Conservation (phyloP, 2,113 vertebrate genomes). For the Ciconia maguari region DNA sequence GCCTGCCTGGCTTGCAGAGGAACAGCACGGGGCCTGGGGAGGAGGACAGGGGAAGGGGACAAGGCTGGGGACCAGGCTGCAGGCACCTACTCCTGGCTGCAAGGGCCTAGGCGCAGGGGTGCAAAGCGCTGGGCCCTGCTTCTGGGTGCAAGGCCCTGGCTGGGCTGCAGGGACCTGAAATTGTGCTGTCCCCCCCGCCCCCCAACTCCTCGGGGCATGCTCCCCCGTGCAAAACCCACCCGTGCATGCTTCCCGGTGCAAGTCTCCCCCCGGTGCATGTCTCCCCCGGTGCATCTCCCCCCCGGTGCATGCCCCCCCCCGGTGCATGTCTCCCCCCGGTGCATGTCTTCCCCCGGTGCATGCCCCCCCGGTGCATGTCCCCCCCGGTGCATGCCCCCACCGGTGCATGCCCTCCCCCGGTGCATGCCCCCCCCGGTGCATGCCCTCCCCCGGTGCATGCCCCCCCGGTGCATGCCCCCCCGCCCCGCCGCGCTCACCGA, state of each 20-base stretch:
- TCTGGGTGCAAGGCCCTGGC: too few relatives aligned
- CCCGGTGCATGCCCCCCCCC: too few relatives aligned
- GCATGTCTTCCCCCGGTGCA: neutral
- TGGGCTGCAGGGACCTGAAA: neutral
- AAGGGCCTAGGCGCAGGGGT: neutral
- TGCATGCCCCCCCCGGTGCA: neutral
- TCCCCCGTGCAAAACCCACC: too few relatives aligned
- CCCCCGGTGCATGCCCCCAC: neutral
- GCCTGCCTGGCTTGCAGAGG: too few relatives aligned
- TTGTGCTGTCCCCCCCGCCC: neutral
- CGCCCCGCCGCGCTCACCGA: too few relatives aligned
- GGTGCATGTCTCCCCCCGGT: neutral
- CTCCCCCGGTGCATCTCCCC: neutral
- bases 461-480: neutral
- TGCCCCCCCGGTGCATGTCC: neutral
- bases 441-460: too few relatives aligned
- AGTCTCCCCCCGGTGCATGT: too few relatives aligned
- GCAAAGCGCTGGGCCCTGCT: too few relatives aligned
- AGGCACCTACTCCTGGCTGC: neutral
- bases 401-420: too few relatives aligned
- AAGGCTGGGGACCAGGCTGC: neutral
- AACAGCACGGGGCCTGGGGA: neutral
- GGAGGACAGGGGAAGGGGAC: too few relatives aligned
- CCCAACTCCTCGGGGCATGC: neutral
- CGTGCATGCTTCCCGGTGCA: neutral